These are phyloP conservation scores for Drosophila robusta DNA, from an alignment of 2,888 invertebrate species.

Conservation along the genomic window DNA sequence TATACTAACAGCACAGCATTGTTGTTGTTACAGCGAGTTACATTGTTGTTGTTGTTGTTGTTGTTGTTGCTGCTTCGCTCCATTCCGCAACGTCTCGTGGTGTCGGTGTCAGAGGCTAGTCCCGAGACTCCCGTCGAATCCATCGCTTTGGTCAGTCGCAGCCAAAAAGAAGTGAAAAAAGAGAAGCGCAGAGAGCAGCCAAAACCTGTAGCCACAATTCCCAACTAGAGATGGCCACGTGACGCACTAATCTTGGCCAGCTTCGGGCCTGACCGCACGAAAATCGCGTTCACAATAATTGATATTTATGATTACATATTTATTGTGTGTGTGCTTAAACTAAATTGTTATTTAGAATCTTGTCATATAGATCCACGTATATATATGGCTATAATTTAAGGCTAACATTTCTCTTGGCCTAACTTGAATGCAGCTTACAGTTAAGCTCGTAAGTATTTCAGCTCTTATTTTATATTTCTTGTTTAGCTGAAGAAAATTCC, in stretches of 20 bases:
- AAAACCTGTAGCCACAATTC: constrained; percentile 72
- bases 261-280: constrained; percentile 13
- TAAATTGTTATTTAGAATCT: constrained; percentile 48
- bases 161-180: constrained; percentile 29
- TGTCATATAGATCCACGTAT: neutral
- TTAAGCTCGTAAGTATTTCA: neutral
- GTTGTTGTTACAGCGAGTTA: constrained; percentile 52
- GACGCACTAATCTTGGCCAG: constrained; percentile 49
- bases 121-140: constrained; percentile 50
- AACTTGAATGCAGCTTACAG: neutral
- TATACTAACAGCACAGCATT: constrained; percentile 65
- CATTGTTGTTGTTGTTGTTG: constrained; percentile 43
- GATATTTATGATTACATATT: constrained; percentile 50
- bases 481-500: no score
- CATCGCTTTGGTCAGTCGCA: constrained; percentile 61
- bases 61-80: constrained; percentile 33
- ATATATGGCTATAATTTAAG: constrained; percentile 2
- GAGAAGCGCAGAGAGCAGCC: constrained; percentile 16
- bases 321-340: constrained; percentile 14
- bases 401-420: neutral
- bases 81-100: constrained; percentile 65
- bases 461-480: no score
- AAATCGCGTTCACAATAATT: constrained; percentile 55
- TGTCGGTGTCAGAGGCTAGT: constrained; percentile 77
- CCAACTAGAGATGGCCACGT: constrained; percentile 69